phyloP scores from a whole-genome alignment of 2,888 invertebrate species.

The Heliconius hortense region DNA sequence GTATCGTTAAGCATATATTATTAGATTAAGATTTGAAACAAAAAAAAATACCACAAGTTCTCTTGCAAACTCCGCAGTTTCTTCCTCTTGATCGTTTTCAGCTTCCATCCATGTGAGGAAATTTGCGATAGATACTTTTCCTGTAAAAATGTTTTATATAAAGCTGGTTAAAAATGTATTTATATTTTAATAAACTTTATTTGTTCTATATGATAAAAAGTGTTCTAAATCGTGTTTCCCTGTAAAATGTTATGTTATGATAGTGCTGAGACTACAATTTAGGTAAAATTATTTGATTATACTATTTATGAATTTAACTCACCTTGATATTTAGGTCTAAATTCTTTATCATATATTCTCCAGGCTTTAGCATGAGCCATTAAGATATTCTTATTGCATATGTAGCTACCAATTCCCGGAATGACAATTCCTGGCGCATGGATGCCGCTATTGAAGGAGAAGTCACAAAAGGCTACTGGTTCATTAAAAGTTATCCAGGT shows the following conservation, averaged over 20 bases:
- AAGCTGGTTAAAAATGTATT: background rate
- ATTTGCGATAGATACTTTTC: constrained; percentile 4
- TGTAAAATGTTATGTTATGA: background rate
- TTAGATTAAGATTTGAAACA: background rate
- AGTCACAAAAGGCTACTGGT: constrained; percentile 61
- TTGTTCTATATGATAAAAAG: too few species aligned
- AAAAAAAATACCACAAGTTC: constrained; percentile 10
- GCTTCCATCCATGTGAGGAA: constrained; percentile 8
- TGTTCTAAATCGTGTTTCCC: too few species aligned
- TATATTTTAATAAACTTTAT: background rate
- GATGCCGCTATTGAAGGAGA: constrained; percentile 56
- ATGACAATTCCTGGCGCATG: constrained; percentile 58
- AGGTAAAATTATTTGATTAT: background rate
- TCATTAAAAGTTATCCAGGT: constrained; percentile 84
- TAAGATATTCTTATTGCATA: constrained; percentile 80
- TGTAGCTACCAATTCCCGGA: constrained; percentile 72
- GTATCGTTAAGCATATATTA: background rate
- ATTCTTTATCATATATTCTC: constrained; percentile 77
- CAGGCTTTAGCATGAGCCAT: constrained; percentile 83
- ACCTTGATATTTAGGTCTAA: constrained; percentile 71
- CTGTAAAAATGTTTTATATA: background rate
- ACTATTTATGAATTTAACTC: constrained; percentile 32
- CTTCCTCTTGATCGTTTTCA: constrained; percentile 14
- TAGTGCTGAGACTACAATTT: background rate
- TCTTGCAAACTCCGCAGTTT: constrained; percentile 5